These are phyloP conservation scores for Synergus gifuensis DNA, from an alignment of 2,888 invertebrate species.

Conservation along the genomic window DNA sequence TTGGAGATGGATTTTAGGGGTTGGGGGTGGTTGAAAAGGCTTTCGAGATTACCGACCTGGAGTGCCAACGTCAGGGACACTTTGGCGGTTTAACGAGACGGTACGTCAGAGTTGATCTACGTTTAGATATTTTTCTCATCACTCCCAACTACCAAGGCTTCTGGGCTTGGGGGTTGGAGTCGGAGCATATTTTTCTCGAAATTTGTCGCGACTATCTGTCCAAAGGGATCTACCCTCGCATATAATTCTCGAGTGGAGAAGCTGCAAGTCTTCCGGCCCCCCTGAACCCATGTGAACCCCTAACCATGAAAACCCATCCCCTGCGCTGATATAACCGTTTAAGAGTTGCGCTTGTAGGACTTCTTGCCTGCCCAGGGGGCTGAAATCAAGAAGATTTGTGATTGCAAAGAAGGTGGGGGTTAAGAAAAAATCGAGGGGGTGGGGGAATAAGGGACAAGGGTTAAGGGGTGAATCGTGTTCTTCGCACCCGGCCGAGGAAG, in stretches of 20 bases:
- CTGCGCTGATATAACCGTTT: slow-evolving; percentile 66
- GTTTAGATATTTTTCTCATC: slow-evolving; percentile 76
- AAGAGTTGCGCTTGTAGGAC: slow-evolving; percentile 55
- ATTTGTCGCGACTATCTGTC: slow-evolving; percentile 75
- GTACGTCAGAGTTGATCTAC: slow-evolving; percentile 72
- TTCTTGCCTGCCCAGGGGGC: slow-evolving; percentile 44
- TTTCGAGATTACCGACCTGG: slow-evolving; percentile 50
- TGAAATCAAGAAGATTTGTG: slow-evolving; percentile 55
- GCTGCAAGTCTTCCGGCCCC: slow-evolving; percentile 77
- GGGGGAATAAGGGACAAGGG: not conserved
- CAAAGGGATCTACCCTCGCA: slow-evolving; percentile 74
- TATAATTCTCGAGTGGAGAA: slow-evolving; percentile 77
- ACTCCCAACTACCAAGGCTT: slow-evolving; percentile 60
- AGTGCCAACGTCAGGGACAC: slow-evolving; percentile 59
- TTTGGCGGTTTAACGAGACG: slow-evolving; percentile 70
- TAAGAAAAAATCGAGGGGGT: slow-evolving; percentile 1
- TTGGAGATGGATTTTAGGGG: not conserved
- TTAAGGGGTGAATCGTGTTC: slow-evolving; percentile 53
- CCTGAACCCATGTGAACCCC: slow-evolving; percentile 47
- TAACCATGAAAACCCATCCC: slow-evolving; percentile 46
- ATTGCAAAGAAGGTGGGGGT: slow-evolving; percentile 4
- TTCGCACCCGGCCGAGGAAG: slow-evolving; percentile 49
- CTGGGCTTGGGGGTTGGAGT: slow-evolving; percentile 59
- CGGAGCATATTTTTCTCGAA: slow-evolving; percentile 75
- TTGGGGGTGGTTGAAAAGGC: not conserved